A percentile compares a stretch with the other conserved stretches of the same genome.
phyloP scores from a whole-genome alignment of 1,140 invertebrate species.

The Brachystomella parvula region DNA sequence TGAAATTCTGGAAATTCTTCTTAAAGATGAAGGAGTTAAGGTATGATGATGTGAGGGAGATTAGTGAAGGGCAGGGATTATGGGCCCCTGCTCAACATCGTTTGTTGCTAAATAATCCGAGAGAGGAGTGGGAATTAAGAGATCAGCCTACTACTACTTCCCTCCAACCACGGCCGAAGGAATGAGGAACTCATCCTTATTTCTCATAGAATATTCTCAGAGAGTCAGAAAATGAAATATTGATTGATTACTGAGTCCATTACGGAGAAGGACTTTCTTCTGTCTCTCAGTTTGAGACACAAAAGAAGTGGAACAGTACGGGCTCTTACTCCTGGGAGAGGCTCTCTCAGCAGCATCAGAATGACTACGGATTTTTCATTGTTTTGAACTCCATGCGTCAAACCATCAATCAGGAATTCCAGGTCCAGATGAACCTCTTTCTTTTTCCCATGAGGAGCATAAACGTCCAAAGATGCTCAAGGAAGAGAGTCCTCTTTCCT shows the following conservation, averaged over 20 bases:
- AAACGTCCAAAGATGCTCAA: not conserved
- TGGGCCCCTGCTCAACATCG: conserved; percentile 1
- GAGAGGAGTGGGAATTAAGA: conserved; percentile 30
- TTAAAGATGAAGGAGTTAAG: not conserved
- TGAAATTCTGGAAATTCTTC: too few species aligned
- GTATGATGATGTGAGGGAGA: conserved; percentile 23
- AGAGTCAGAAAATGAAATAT: conserved; percentile 32
- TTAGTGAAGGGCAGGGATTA: conserved; percentile 8
- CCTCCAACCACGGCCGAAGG: conserved; percentile 9
- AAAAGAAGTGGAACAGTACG: too few species aligned
- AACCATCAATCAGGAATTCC: conserved; percentile 24
- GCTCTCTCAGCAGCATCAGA: too few species aligned
- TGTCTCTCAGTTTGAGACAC: too few species aligned
- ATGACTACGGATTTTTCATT: conserved; percentile 34
- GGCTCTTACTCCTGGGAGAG: not conserved
- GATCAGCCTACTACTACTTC: conserved; percentile 32
- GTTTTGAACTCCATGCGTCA: conserved; percentile 16
- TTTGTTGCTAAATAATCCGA: conserved; percentile 35
- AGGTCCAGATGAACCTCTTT: not conserved
- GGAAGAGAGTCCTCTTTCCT: not conserved
- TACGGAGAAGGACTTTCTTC: not conserved
- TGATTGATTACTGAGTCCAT: conserved; percentile 29
- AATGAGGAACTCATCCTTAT: not conserved
- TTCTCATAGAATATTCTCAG: conserved; percentile 25
- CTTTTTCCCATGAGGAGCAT: not conserved